These are phyloP conservation scores for Drosophila gaucha DNA, from an alignment of 2,888 invertebrate species.

Conservation along the genomic window DNA sequence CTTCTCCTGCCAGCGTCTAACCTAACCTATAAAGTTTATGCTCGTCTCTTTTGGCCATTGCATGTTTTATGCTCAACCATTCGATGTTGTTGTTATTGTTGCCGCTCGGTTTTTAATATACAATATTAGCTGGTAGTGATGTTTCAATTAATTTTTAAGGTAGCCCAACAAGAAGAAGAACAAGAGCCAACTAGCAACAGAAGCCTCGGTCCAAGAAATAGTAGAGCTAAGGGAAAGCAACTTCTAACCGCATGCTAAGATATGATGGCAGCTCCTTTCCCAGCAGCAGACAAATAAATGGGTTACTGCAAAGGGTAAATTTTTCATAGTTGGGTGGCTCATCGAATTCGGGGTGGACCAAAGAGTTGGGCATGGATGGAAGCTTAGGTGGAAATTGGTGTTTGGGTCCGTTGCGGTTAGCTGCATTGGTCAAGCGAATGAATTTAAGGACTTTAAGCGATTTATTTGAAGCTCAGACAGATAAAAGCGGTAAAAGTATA, in stretches of 20 bases:
- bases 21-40: slow-evolving; percentile 42
- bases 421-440: slow-evolving; percentile 32
- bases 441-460: slow-evolving; percentile 27
- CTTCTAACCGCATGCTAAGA: slow-evolving; percentile 66
- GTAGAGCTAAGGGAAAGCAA: slow-evolving; percentile 2
- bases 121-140: slow-evolving; percentile 73
- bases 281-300: slow-evolving; percentile 74
- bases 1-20: not conserved
- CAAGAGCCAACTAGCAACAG: too few relatives aligned
- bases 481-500: not conserved
- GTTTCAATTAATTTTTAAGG: slow-evolving; percentile 81
- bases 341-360: slow-evolving; percentile 17
- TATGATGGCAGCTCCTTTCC: slow-evolving; percentile 69
- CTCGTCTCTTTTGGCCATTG: slow-evolving; percentile 38
- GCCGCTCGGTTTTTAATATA: slow-evolving; percentile 66
- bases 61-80: slow-evolving; percentile 60
- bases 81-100: slow-evolving; percentile 30
- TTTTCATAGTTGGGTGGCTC: slow-evolving; percentile 72
- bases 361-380: not conserved
- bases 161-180: slow-evolving; percentile 21
- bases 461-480: slow-evolving; percentile 7
- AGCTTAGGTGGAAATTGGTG: not conserved
- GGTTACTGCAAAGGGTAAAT: slow-evolving; percentile 72
- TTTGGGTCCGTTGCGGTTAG: slow-evolving; percentile 31
- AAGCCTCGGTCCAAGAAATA: too few relatives aligned